Percentiles rank a stretch among this genome's conserved stretches.
Evolutionary conservation across 2,797 vertebrate species (phyloP).

Genomic region (Luscinia megarhynchos): DNA sequence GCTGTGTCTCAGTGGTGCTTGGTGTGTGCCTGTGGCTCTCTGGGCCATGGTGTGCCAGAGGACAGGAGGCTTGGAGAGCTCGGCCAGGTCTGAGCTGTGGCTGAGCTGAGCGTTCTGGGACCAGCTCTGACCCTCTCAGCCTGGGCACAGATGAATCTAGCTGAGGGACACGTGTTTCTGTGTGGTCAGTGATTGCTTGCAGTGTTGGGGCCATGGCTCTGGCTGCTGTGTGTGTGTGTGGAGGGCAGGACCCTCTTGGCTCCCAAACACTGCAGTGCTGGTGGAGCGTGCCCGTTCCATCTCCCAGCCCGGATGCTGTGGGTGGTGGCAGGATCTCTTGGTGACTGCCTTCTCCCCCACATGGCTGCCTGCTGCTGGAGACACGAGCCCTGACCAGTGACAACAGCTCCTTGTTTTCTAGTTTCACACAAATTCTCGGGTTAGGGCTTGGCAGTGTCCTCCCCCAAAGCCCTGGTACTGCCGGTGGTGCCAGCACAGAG

Average conservation of each 20-base stretch:
- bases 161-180: rapidly evolving
- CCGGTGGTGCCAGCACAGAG: neutral
- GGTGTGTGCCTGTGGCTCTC: neutral
- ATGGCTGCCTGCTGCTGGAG: neutral
- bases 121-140: rapidly evolving
- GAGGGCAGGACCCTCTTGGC: neutral
- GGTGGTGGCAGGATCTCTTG: neutral
- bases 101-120: neutral
- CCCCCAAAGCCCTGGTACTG: rapidly evolving
- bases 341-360: rapidly evolving
- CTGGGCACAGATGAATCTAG: neutral
- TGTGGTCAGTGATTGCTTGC: rapidly evolving
- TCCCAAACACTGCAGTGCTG: rapidly evolving
- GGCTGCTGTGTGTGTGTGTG: neutral
- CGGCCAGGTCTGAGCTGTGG: rapidly evolving
- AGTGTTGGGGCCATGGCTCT: rapidly evolving
- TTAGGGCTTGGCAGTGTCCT: neutral
- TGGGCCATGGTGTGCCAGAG: neutral
- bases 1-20: neutral
- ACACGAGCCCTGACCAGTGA: neutral
- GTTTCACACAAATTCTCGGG: neutral
- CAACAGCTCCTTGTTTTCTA: neutral
- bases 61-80: neutral
- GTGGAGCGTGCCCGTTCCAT: rapidly evolving
- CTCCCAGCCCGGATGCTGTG: neutral